A percentile compares a stretch with the other conserved stretches of the same genome.
phyloP scores from a whole-genome alignment of 2,113 vertebrate species.

The Irena cyanogastra region DNA sequence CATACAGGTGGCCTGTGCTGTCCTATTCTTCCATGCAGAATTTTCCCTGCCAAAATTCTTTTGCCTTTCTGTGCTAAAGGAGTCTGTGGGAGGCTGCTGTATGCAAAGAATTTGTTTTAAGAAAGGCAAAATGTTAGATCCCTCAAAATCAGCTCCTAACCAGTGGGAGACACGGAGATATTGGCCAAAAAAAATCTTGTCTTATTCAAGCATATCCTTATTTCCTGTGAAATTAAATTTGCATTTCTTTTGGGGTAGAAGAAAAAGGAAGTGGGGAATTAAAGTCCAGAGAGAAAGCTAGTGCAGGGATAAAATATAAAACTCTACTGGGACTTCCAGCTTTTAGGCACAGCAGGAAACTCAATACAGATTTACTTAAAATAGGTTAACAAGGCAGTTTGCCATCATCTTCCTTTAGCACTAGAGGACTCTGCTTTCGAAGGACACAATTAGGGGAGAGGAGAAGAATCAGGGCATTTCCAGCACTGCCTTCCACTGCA shows the following conservation, averaged over 20 bases:
- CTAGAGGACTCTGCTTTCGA: conserved; percentile 54
- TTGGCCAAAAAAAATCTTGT: background rate
- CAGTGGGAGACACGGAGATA: conserved; percentile 28
- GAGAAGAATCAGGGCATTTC: background rate
- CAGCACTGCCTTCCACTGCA: background rate
- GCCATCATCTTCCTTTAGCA: conserved; percentile 49
- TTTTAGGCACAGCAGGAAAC: conserved; percentile 61
- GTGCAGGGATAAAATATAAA: conserved; percentile 38
- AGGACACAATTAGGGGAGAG: conserved; percentile 45
- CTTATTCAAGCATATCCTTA: conserved; percentile 42
- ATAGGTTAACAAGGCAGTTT: conserved; percentile 65
- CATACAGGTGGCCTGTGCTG: background rate
- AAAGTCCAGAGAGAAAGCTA: conserved; percentile 47
- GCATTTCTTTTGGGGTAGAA: conserved; percentile 37
- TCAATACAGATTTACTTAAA: conserved; percentile 64
- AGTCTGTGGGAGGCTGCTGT: conserved; percentile 43
- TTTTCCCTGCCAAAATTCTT: conserved; percentile 10
- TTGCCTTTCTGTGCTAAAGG: conserved; percentile 5
- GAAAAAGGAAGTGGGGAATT: conserved; percentile 45
- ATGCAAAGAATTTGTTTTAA: conserved; percentile 60
- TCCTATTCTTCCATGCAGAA: conserved; percentile 14
- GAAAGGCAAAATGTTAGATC: conserved; percentile 37
- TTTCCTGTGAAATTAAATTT: conserved; percentile 59
- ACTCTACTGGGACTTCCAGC: conserved; percentile 52
- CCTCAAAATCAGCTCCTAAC: conserved; percentile 33